phyloP scores from a whole-genome alignment of 2,113 vertebrate species.

The Cephalopterus ornatus region DNA sequence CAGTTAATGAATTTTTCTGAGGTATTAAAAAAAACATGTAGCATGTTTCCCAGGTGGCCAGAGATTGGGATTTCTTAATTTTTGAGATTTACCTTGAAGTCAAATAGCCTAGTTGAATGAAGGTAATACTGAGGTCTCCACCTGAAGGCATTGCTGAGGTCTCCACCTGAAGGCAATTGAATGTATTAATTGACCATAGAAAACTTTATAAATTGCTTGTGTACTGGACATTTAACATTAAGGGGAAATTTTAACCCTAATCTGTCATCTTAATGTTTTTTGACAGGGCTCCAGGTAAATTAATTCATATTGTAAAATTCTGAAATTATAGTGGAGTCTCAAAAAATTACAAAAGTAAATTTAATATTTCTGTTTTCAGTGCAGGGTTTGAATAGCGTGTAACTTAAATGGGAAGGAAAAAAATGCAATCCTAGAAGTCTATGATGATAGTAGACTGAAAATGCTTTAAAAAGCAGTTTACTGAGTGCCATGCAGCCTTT shows the following conservation, averaged over 20 bases:
- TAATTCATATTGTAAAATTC: not conserved
- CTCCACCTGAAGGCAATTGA: not conserved
- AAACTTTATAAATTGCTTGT: not conserved
- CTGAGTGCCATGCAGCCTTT: not conserved
- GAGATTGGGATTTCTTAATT: not conserved
- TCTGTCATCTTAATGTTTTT: not conserved
- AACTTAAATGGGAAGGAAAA: not conserved
- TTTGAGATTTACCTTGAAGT: not conserved
- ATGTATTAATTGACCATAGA: not conserved
- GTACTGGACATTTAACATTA: not conserved
- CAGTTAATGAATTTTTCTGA: not conserved
- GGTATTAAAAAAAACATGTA: not conserved
- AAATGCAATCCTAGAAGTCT: not conserved
- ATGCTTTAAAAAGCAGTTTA: not conserved
- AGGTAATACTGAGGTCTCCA: not conserved
- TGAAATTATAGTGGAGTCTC: not conserved
- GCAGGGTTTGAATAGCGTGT: not conserved
- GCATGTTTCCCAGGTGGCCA: not conserved
- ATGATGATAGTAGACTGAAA: not conserved
- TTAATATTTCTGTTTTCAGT: not conserved
- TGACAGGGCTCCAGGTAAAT: not conserved
- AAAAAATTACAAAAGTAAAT: not conserved
- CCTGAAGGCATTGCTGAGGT: not conserved
- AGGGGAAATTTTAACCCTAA: not conserved
- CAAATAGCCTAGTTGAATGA: not conserved